Conservation (phyloP, 2,113 vertebrate genomes). For the Phrynocephalus versicolor region DNA sequence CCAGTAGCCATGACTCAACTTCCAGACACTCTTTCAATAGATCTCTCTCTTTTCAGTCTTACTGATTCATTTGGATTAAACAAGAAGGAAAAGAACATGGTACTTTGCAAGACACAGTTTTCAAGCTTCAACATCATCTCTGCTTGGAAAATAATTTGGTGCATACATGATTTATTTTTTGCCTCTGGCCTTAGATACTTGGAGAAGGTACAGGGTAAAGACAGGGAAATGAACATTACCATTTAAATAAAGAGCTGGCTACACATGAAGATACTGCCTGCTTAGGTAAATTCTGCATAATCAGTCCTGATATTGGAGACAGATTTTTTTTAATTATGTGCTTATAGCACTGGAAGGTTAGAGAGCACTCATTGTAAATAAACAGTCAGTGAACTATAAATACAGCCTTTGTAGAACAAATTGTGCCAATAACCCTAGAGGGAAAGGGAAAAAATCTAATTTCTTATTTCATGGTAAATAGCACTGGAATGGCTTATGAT, state of each 20-base stretch:
- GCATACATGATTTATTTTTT: fast-evolving
- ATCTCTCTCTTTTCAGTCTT: not conserved
- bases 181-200: not conserved
- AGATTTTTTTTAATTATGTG: not conserved
- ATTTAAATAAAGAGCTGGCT: not conserved
- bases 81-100: not conserved
- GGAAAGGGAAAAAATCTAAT: not conserved
- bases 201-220: not conserved
- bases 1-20: too few relatives aligned
- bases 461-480: not conserved
- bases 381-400: not conserved
- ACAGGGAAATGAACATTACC: not conserved
- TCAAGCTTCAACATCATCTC: not conserved
- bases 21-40: not conserved
- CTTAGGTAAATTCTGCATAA: conserved; percentile 1
- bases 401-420: not conserved
- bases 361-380: not conserved
- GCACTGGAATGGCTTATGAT: not conserved
- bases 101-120: not conserved
- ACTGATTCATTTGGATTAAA: not conserved
- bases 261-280: not conserved
- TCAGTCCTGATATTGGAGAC: not conserved
- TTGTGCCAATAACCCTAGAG: not conserved
- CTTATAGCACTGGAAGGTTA: not conserved
- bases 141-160: not conserved